Evolutionary conservation across 2,113 vertebrate genomes (phyloP).

Genomic region (Eolophus roseicapilla): DNA sequence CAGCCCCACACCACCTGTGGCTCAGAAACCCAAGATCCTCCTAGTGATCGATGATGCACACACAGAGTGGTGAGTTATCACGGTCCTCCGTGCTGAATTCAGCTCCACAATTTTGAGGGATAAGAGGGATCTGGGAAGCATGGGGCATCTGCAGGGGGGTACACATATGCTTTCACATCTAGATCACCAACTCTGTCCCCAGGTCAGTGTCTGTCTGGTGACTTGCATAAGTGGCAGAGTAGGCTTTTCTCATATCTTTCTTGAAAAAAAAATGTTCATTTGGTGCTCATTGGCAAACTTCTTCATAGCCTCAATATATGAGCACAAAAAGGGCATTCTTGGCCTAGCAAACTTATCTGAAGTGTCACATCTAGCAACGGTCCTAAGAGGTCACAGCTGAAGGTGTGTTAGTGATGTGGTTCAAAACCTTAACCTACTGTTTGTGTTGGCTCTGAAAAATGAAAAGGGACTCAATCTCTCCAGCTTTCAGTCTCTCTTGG

Average conservation of each 20-base stretch:
- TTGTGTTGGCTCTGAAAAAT: background rate
- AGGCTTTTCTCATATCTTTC: background rate
- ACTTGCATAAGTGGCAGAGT: background rate
- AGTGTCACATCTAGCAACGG: background rate
- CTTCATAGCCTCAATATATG: background rate
- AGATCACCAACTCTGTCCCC: background rate
- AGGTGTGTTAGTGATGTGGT: background rate
- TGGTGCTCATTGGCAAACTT: background rate
- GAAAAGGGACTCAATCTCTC: background rate
- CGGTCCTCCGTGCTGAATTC: background rate
- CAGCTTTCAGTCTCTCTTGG: background rate
- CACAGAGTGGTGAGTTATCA: constrained; percentile 88
- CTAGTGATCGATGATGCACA: constrained; percentile 90
- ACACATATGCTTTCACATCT: background rate
- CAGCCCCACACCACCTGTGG: constrained; percentile 33
- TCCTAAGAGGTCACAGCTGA: background rate
- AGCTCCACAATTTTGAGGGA: background rate
- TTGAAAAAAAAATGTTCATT: background rate
- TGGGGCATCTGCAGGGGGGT: fast-evolving
- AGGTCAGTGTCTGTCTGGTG: background rate
- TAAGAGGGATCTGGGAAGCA: background rate
- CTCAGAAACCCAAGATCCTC: constrained; percentile 89
- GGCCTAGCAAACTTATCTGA: background rate
- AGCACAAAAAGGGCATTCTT: background rate
- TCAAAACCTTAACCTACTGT: background rate